phyloP scores from a whole-genome alignment of 37 sponge, comb jelly and placozoan genomes.

The Ianthella basta region DNA sequence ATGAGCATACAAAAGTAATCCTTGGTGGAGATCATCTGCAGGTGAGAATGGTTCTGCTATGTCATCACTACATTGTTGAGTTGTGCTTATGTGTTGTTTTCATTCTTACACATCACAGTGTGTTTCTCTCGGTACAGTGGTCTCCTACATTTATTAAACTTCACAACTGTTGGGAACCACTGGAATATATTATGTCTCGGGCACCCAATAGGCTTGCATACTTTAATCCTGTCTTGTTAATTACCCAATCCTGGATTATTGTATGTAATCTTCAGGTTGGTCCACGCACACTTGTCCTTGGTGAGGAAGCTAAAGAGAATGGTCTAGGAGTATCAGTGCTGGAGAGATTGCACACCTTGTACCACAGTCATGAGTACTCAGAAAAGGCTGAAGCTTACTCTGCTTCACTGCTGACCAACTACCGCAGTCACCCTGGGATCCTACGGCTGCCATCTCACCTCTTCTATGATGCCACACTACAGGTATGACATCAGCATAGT shows the following conservation, averaged over 20 bases:
- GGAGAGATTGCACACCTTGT: constrained; percentile 50
- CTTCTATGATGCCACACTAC: constrained; percentile 63
- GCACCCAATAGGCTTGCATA: no score
- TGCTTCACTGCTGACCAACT: constrained; percentile 51
- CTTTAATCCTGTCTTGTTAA: no score
- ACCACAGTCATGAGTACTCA: background rate
- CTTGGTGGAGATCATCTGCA: constrained; percentile 80
- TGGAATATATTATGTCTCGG: no score
- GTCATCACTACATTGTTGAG: no score
- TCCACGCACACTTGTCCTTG: constrained; percentile 68
- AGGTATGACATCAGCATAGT: background rate
- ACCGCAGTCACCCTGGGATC: constrained; percentile 62
- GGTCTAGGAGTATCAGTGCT: constrained; percentile 63
- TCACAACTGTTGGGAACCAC: no score
- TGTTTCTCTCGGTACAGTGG: no score
- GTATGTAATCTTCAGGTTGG: constrained; percentile 61
- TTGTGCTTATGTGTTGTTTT: no score
- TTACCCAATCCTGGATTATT: no score
- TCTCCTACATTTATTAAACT: no score
- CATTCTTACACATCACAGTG: no score
- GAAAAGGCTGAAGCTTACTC: background rate
- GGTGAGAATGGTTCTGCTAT: constrained; percentile 30
- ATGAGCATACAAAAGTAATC: constrained; percentile 55
- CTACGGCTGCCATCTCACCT: constrained; percentile 67
- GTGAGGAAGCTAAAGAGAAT: constrained; percentile 57